Evolutionary conservation across 1,140 invertebrate species (phyloP), one percentile per base, ranked within the genome.

Genomic region (Brachionus paranguensis): DNA sequence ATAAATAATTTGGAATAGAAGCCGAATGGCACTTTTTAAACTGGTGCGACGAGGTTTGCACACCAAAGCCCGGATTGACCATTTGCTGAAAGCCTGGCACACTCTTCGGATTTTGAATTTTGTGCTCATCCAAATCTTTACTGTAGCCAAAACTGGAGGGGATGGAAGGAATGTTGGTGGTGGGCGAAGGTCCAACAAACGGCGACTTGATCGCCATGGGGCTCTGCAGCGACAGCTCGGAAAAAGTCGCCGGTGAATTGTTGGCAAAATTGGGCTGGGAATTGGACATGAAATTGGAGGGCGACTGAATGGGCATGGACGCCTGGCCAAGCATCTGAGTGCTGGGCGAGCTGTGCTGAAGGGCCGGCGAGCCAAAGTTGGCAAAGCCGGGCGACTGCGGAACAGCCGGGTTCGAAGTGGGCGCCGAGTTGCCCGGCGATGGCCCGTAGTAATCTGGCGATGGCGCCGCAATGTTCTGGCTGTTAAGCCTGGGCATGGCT

Each of bases 321-420:
- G 20, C 6, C 14, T 60, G 78, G 20, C 24, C 24, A 4, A 60
- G 14, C 8, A 68, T 43, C 29, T 81, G 78, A 10, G 64, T 60
- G 41, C 53, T 81, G 10, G 78, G 78, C n/a, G 78, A 81, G 24
- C 53, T 81, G 24, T 81, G 78, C 10, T 53, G 64, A 1, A 81
- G 11, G 27, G 78, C 78, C 11, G 78, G 78, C 45, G 78, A 81
- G 7, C 78, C 78, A 45, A 81, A 81, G n/a, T 81, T 81, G 20
- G 78, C 8, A 33, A 81, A 81, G 7, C 78, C 64, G 24, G 78
- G 78, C 27, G 78, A 81, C 45, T 81, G 76, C 1, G 76, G 53
- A 47, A 68, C 24, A 1, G 78, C 3, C 10, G 43, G 3, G 60
- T 81, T 81, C 0, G 78, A 81, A 14, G 33, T 41, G 6, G 53